Percentiles rank a stretch among this genome's conserved stretches.
Evolutionary conservation across 2,113 vertebrate species (phyloP).

Genomic region (Axis porcinus): DNA sequence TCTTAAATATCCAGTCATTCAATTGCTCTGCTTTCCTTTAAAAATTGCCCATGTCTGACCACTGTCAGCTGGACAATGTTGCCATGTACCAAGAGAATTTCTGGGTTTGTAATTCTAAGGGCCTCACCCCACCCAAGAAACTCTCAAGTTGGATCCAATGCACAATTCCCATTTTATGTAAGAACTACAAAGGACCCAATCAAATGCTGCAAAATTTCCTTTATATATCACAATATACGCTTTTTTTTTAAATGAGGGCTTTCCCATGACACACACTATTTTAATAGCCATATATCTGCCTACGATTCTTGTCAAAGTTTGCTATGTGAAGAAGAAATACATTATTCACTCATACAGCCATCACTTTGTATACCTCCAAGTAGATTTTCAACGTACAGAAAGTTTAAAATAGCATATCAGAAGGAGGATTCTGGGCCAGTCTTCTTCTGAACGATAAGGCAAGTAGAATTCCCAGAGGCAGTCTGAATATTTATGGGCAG

Average conservation of each 20-base stretch:
- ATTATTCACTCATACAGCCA: neutral
- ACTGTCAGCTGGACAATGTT: neutral
- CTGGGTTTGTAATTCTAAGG: neutral
- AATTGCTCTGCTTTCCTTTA: neutral
- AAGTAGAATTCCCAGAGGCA: constrained; percentile 22
- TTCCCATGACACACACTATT: neutral
- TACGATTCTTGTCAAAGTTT: constrained; percentile 8
- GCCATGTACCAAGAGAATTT: neutral
- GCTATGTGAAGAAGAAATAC: rapidly evolving
- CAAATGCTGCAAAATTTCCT: neutral
- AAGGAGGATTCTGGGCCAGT: neutral
- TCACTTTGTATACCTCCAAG: neutral
- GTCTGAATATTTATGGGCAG: constrained; percentile 49
- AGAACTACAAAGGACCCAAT: neutral
- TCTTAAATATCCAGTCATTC: neutral
- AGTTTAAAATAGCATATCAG: constrained; percentile 18
- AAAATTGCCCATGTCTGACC: neutral
- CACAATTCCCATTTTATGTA: neutral
- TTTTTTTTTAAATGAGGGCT: neutral
- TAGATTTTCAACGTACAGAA: neutral
- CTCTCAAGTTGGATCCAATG: neutral
- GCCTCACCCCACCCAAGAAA: neutral
- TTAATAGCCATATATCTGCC: neutral
- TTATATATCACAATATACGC: neutral
- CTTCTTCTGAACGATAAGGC: constrained; percentile 17